Base-by-base conservation (phyloP, 1,140 invertebrate genomes). In the Paramacrobiotus metropolitanus region DNA sequence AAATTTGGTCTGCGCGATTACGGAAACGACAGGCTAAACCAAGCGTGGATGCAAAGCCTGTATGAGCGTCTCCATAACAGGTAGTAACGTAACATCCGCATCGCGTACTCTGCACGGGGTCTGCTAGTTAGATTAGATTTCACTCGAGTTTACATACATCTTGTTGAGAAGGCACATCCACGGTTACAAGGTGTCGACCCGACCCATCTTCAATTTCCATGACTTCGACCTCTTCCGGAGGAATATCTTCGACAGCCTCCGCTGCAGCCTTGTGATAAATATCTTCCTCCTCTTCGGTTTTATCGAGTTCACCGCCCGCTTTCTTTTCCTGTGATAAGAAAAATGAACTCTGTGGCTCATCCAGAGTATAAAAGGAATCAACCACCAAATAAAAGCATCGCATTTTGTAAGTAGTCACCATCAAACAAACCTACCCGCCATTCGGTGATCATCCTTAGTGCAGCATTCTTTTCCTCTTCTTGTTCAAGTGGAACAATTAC, bases 401-500 rank as follows among this genome's bases (percentile, higher is more conserved):
- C n/a, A n/a, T n/a, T n/a, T n/a, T n/a, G 15, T 29, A 4, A 59
- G 45, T 61, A 61, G 29, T 40, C 18, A 18, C 34, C 29, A 15
- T 30, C n/a, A 15, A 60, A 61, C 4, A 61, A n/a, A 61, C 28
- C n/a, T 59, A 44, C 63, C 29, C 29, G 18, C 18, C 68, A 69
- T 71, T 62, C 48, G 15, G 40, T 31, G 21, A 61, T 31, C 21
- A 62, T 62, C 61, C n/a, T 62, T 24, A 44, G 29, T 29, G 60
- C 34, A 18, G 29, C 34, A 29, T 79, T 74, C 69, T 82, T 81
- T 76, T 94, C 87, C 31, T 81, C 81, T 68, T 81, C 81, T 62
- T 80, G 74, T 75, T 98, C 94, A 1, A 94, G 69, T 0, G 90
- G 91, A 63, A 89, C 75, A 21, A 99, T 75, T 45, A 95, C 80